Base-by-base conservation (phyloP, 2,113 vertebrate genomes). In the Epinephelus lanceolatus region DNA sequence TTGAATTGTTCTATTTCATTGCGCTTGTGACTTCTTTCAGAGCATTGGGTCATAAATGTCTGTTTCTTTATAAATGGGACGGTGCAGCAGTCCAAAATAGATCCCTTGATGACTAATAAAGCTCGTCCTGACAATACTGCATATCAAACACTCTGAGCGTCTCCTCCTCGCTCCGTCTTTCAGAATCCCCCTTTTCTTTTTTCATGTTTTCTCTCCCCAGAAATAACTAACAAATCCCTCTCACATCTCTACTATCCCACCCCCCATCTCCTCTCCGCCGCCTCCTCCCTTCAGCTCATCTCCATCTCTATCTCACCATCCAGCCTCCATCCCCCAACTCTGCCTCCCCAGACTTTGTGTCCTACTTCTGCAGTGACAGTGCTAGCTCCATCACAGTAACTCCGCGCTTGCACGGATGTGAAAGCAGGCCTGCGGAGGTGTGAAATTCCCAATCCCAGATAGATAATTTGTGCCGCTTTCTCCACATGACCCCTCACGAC, bases 381-480 rank as follows among this genome's bases (percentile, higher is more conserved):
- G 45, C 75, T 10, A 59, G 37, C 67, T 61, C 37, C 7, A 68
- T 78, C 78, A 12, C 79, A 66, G 68, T 12, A 66, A 51, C 69
- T 59, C 68, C 27, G 40, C 61, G 82, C 49, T 73, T 65, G 30
- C 75, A 33, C 5, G 14, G 51, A 49, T 4, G 30, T 59, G 49
- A 75, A 86, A 68, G 72, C 75, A 75, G 78, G 79, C 86, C 66
- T 40, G 81, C 52, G 30, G 76, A 76, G 81, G 82, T 93, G 91
- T 94, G 91, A 94, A 92, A 91, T 84, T 83, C 65, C 14, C 67
- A 85, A 88, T 91, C 90, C 81, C 67, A 81, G 52, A 80, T 72
- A 51, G 68, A 85, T 79, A 42, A 89, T 70, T 83, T 85, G 59
- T 62, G 42, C 27, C 2, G 6, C 27, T 84, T 71, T 80, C 33